Conservation (phyloP, 1,140 invertebrate genomes). For the Drosophila kepulauana region DNA sequence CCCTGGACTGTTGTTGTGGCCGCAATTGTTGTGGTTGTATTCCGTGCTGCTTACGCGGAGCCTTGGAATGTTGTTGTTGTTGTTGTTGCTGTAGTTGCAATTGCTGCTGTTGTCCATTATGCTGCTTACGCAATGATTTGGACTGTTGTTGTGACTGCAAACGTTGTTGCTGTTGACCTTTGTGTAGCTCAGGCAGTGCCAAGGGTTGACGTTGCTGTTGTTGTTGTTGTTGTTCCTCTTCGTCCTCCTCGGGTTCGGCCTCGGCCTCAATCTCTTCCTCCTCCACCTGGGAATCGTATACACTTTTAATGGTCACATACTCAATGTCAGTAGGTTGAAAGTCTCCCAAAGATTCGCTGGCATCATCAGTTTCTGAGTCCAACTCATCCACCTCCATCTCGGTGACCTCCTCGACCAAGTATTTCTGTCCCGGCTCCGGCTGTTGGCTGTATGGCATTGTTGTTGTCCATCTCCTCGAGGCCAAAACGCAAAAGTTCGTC, state of each 20-base stretch:
- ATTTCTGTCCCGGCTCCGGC: constrained; percentile 20
- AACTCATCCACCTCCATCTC: constrained; percentile 40
- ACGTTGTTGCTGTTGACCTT: no score
- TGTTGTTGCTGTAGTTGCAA: no score
- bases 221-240: no score
- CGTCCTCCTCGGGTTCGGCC: neutral
- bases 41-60: no score
- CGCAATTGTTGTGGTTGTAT: no score
- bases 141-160: no score
- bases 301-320: constrained; percentile 68
- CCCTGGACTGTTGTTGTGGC: no score
- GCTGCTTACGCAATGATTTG: no score
- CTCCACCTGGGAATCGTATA: constrained; percentile 48
- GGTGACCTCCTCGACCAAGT: constrained; percentile 48
- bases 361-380: constrained; percentile 35
- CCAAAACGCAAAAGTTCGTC: constrained; percentile 71
- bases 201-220: no score
- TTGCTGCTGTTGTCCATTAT: no score
- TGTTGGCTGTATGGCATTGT: constrained; percentile 24
- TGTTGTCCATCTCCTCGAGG: constrained; percentile 48
- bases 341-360: constrained; percentile 38
- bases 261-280: constrained; percentile 56
- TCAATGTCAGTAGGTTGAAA: constrained; percentile 58
- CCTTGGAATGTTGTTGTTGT: no score
- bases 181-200: no score